Evolutionary conservation across 92 coral and sea anemone genomes (phyloP), one percentile per base, ranked within the genome.

Genomic region (Palythoa caribaeorum): DNA sequence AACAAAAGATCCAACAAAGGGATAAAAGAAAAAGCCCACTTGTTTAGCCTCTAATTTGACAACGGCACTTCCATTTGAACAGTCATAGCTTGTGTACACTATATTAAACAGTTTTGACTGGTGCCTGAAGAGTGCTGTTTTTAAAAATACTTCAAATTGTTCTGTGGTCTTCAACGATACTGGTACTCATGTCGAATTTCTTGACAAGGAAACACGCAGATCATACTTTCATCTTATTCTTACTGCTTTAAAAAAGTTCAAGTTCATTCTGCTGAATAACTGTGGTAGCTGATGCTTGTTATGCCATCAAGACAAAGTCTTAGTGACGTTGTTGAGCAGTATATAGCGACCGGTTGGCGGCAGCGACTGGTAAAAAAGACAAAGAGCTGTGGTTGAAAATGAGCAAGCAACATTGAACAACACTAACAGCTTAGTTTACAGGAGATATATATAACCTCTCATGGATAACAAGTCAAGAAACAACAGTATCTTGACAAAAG

Each of bases 1-100:
- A 20, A 81, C 86, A 81, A 81, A 81, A 38, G 63, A 81, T 35
- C 60, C 47, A 72, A 57, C 84, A 62, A 81, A 47, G 20, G 40
- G 60, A 78, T 80, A 28, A 40, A 17, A 35, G 17, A 80, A 62
- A 80, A 74, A 38, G 38, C 73, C 59, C 11, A 80, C 39, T 5
- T 62, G 73, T 80, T 39, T 63, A 10, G 38, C 7, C 21, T 47
- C 54, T 81, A 66, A 68, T 66, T 81, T 48, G 53, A 40, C 86
- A 81, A 81, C 74, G 48, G 35, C 59, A 47, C 40, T n/a, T 66
- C 62, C 5, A 63, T 11, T 36, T 17, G 37, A 66, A 81, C 37
- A 65, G 75, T 59, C 36, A 21, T 10, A 52, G 39, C 6, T 13
- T 73, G 48, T 38, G 71, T 79, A 52, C 55, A 20, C n/a, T 59